Evolutionary conservation across 1,140 invertebrate genomes (phyloP), one percentile per base, ranked within the genome.

Genomic region (Psix sp.): DNA sequence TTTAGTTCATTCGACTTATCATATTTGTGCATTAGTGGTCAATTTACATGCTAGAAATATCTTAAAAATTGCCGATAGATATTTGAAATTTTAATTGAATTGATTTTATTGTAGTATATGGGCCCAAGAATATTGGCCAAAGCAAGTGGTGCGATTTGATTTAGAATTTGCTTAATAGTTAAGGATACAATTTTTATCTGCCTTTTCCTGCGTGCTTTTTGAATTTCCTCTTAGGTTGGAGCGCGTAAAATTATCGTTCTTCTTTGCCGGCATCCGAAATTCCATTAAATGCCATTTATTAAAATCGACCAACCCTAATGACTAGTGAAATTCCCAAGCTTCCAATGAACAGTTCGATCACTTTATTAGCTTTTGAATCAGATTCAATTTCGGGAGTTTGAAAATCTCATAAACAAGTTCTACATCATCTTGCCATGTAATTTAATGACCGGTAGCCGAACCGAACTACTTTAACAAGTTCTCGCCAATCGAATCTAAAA

Each of bases 221-320:
- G 11, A 2, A 13, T 31, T 39, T 10, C 3, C 16, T 20, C 18
- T 18, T n/a, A 29, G n/a, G 35, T 16, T 51, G 10, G 17, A 21
- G 39, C n/a, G 14, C 42, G 9, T 46, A 7, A 31, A 49, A 60
- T 60, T 20, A 48, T 49, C 42, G 42, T 42, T 24, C 39, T 5
- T 35, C 21, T 20, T 26, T 36, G 17, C 13, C 49, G 31, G 20
- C 36, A 31, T 33, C 3, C 13, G 39, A 60, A 52, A 60, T 54
- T 60, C 56, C 54, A 46, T 60, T 52, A 33, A 39, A 17, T 54
- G 38, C 48, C 52, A 68, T 68, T 68, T 59, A 68, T 68, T 68
- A 68, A 68, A 54, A 39, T 46, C 40, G 46, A 29, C 65, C 21
- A 54, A 18, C 39, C 46, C 20, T 45, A 59, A 68, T 38, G 38